Evolutionary conservation across 2,797 vertebrate species (phyloP), one percentile per base, ranked within the genome.

Genomic region (Myotis daubentonii): DNA sequence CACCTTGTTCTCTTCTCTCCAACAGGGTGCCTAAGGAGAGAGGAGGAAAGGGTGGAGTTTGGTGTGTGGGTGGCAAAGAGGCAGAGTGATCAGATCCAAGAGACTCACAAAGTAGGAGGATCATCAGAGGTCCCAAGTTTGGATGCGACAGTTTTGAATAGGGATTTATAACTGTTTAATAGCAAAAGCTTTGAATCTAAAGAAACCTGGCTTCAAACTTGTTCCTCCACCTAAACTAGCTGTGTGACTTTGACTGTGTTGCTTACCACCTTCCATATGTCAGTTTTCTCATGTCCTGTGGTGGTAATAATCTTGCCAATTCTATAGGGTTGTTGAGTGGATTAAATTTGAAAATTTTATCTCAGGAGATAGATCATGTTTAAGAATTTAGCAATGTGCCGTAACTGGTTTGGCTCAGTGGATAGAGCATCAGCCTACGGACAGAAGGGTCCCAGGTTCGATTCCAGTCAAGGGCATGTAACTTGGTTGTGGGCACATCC

Each of bases 341-440:
- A 53, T 92, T 85, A 81, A 12, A 57, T 85, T 16, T 57, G n/a
- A 74, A 87, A 70, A 55, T 71, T 8, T 68, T 55, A 55, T 57
- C 17, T 41, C 11, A 38, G 20, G 3, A 66, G 28, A 47, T 15
- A 62, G 13, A n/a, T 65, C 28, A 16, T 30, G 30, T 79, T 57
- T n/a, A 38, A 41, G n/a, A 75, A 28, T 5, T 78, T 76, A 88
- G 23, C 49, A 74, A n/a, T 79, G 38, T 55, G 65, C 38, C 38
- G 38, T 38, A 38, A 38, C 38, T 38, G 38, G 38, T 38, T 38
- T 38, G 38, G 38, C 38, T 38, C 38, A 36, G 36, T 36, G 36
- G 36, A 36, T 36, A 36, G 36, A 36, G 36, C 36, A 36, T 36
- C 36, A 38, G 38, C 38, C 38, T 38, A 5, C 38, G 38, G 38